These are phyloP conservation scores for Neodiprion lecontei DNA, from an alignment of 1,140 invertebrate genomes.

Conservation along the genomic window DNA sequence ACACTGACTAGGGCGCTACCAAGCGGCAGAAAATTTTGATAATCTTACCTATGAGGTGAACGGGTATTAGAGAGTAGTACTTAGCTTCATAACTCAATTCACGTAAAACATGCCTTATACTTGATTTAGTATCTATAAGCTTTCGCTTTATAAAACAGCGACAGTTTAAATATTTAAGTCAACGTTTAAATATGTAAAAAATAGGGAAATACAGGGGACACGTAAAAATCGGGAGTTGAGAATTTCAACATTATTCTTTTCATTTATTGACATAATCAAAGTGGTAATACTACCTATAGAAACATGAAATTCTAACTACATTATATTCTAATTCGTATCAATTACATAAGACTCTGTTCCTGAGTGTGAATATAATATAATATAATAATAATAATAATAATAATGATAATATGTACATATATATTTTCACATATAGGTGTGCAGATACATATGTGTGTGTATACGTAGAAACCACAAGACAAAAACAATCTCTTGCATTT, in stretches of 20 bases:
- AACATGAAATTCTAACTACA: conserved; percentile 30
- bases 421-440: conserved; percentile 18
- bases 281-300: conserved; percentile 46
- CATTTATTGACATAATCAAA: conserved; percentile 48
- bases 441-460: conserved; percentile 1
- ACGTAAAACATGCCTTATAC: too few relatives aligned
- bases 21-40: too few relatives aligned
- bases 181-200: too few relatives aligned
- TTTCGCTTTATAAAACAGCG: too few relatives aligned
- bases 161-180: too few relatives aligned
- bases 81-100: too few relatives aligned
- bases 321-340: conserved; percentile 26
- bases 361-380: conserved; percentile 32
- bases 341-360: conserved; percentile 30
- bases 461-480: not conserved
- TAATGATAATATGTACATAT: conserved; percentile 10
- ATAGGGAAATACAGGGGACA: too few relatives aligned
- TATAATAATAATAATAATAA: not conserved
- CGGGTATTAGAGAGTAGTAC: too few relatives aligned
- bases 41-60: too few relatives aligned
- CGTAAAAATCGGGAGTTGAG: not conserved
- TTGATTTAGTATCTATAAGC: too few relatives aligned
- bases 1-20: too few relatives aligned
- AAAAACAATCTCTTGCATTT: too few relatives aligned
- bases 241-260: conserved; percentile 37